Evolutionary conservation across 2,797 vertebrate genomes (phyloP), one percentile per base, ranked within the genome.

Genomic region (Poecilia velifera): DNA sequence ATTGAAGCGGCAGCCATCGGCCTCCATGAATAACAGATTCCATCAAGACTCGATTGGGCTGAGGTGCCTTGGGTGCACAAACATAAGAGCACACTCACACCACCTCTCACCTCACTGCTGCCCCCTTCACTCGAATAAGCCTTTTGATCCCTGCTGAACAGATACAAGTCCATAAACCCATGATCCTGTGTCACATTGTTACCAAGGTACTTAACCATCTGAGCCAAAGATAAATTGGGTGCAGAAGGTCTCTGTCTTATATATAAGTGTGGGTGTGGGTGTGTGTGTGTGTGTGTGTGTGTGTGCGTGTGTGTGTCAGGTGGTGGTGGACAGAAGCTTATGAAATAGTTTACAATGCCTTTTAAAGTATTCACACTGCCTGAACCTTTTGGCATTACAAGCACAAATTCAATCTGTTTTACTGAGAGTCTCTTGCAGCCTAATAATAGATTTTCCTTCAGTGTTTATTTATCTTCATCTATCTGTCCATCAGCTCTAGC

Each of bases 21-120:
- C 83, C 76, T 84, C 75, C 81, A 92, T 94, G 83, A 91, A 85
- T 92, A 91, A 92, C 77, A 90, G 89, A 92, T 92, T 93, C 89
- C 85, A 92, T 94, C 88, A 92, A 83, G 84, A 81, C 82, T 79
- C 86, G 89, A 93, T 91, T 91, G 85, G 90, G 83, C 87, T 87
- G 90, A 93, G 83, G 91, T 73, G 64, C 53, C 75, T 70, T 20
- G 34, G 34, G 62, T 36, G 62, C 34, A 20, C 6, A 36, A 83
- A 51, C 72, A 74, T 28, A 78, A 47, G 43, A 28, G 70, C 76
- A 64, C 57, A 76, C 74, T 77, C 73, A 80, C 64, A 73, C 55
- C 45, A 41, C 62, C 51, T n/a, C 39, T 53, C 66, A 74, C 71
- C 71, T 57, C 64, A 68, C 74, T 41, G 74, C 82, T 81, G 72